Evolutionary conservation across 1,140 invertebrate genomes (phyloP), one percentile per base, ranked within the genome.

Genomic region (Drosophila micromelanica): DNA sequence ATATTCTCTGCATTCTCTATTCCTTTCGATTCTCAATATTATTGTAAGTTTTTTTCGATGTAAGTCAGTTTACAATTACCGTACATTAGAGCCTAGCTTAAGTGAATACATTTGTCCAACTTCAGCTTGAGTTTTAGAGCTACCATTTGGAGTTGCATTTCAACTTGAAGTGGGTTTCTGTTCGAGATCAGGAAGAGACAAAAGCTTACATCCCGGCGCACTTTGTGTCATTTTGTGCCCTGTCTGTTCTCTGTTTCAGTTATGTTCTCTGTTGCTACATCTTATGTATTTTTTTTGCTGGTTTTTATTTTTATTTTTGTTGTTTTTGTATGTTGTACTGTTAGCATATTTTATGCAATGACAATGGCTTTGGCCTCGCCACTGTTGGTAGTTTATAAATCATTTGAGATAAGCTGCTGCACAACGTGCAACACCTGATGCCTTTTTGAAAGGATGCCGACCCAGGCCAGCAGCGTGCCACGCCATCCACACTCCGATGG

Each of bases 351-450:
- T 91, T 91, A 91, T 91, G 85, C 89, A 91, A 91, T 91, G 85
- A 91, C 90, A 91, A 91, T 91, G 79, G 90, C 89, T 91, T 90
- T 91, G 89, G 84, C 85, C 85, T 91, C 90, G 80, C 89, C 79
- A 80, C 81, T 91, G 85, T 91, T 91, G 81, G 85, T 91, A 91
- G 89, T 91, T 91, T 91, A 91, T 91, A 91, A 91, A 91, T 91
- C 90, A 91, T 91, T 91, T 85, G 89, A 91, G 90, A 91, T 91
- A 91, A 91, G 90, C 90, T 91, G 72, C 77, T 73, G 85, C 80
- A 90, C 90, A 91, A 84, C 89, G 81, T 91, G 89, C 90, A 91
- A 86, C 90, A 91, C 90, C 90, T 91, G 90, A 91, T 91, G 90
- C 77, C 86, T 65, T 76, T 87, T 87, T 87, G 78, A 87, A 80